These are phyloP conservation scores for Phylloscopus collybita DNA, from an alignment of 2,797 vertebrate species.

Conservation along the genomic window DNA sequence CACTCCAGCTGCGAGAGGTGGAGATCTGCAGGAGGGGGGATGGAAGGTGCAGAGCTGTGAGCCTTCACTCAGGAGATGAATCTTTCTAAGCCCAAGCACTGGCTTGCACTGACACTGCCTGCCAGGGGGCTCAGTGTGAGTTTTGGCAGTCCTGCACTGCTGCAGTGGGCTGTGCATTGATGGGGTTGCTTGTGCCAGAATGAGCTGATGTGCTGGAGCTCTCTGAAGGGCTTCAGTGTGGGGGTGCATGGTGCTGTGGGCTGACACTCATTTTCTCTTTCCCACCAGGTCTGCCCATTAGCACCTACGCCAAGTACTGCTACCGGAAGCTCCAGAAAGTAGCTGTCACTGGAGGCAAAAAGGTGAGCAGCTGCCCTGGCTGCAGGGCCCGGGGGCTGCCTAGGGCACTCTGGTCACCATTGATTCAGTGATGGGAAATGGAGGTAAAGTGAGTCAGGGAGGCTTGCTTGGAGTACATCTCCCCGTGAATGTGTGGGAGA, in stretches of 20 bases:
- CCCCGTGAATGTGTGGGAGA: rapidly evolving
- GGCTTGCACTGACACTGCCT: rapidly evolving
- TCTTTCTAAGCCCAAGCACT: background rate
- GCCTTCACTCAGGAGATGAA: background rate
- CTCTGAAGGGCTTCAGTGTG: background rate
- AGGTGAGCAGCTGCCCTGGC: conserved; percentile 74
- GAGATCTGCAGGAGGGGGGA: background rate
- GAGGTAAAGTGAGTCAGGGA: rapidly evolving
- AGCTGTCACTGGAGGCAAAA: conserved; percentile 89
- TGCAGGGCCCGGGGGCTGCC: background rate
- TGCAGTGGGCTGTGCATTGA: background rate
- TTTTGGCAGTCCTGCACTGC: background rate
- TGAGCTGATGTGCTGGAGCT: background rate
- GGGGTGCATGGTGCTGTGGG: rapidly evolving
- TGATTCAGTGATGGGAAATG: background rate
- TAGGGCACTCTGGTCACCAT: rapidly evolving
- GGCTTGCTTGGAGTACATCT: background rate
- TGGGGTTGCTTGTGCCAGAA: background rate
- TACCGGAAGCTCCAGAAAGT: conserved; percentile 90
- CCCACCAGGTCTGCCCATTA: conserved; percentile 84
- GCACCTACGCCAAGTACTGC: conserved; percentile 91
- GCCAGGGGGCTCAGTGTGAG: rapidly evolving
- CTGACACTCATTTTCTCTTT: background rate
- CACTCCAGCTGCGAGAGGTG: rapidly evolving
- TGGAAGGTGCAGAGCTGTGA: background rate